Conservation (phyloP, 2,888 invertebrate species). For the Drosophila pseudotakahashii region DNA sequence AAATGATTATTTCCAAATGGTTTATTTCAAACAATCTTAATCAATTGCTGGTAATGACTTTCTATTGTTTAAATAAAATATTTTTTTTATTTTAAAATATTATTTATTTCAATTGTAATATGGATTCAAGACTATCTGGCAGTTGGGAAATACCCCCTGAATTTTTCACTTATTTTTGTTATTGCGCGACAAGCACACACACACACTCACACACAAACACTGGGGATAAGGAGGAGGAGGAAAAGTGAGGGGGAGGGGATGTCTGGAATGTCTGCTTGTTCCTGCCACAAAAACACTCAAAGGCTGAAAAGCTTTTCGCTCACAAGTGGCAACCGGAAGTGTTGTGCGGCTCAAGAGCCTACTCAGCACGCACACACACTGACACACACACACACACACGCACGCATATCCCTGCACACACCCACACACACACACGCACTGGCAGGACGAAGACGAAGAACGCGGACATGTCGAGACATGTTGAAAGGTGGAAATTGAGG, state of each 20-base stretch:
- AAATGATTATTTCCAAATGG: too few relatives aligned
- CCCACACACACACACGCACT: constrained; percentile 9
- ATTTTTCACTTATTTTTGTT: constrained; percentile 21
- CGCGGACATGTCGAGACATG: constrained; percentile 68
- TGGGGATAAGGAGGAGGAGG: not conserved
- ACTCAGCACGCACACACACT: constrained; percentile 59
- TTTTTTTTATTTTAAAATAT: not conserved
- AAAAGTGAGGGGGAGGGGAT: constrained; percentile 2
- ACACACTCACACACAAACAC: not conserved
- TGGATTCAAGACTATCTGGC: constrained; percentile 7
- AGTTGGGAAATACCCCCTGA: not conserved
- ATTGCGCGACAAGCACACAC: constrained; percentile 28
- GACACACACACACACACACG: constrained; percentile 25
- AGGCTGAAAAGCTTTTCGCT: constrained; percentile 77
- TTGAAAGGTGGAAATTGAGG: constrained; percentile 79
- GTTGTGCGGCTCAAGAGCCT: constrained; percentile 76
- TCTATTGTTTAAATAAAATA: not conserved
- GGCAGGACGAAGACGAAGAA: constrained; percentile 7
- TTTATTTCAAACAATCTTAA: too few relatives aligned
- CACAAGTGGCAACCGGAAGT: constrained; percentile 78
- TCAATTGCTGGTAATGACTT: too few relatives aligned
- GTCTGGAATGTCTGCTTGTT: constrained; percentile 43
- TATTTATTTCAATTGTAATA: not conserved
- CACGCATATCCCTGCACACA: not conserved
- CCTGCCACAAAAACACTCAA: constrained; percentile 69